phyloP scores from a whole-genome alignment of 2,797 vertebrate genomes.

The Poecile montanus region DNA sequence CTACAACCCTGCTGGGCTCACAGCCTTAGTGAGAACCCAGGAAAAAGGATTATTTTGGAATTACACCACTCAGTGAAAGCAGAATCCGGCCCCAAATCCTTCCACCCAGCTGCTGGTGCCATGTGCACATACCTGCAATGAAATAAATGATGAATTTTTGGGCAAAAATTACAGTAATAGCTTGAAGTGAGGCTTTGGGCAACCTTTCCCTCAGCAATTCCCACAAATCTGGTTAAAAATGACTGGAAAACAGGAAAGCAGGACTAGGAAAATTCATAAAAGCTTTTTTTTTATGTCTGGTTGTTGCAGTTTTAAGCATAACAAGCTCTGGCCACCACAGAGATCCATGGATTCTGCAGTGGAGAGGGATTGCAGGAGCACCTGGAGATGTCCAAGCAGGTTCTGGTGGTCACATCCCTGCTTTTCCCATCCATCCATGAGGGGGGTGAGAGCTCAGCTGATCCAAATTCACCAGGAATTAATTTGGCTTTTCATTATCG shows the following conservation, averaged over 20 bases:
- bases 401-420: background rate
- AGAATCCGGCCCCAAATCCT: background rate
- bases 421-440: background rate
- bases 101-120: background rate
- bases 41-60: background rate
- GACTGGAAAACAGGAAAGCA: fast-evolving
- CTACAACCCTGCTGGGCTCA: background rate
- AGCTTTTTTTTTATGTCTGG: background rate
- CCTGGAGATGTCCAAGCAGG: background rate
- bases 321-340: background rate
- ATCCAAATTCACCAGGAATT: background rate
- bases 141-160: background rate
- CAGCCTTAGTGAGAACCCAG: background rate
- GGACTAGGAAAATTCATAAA: background rate
- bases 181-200: background rate
- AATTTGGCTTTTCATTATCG: background rate
- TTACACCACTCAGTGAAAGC: background rate
- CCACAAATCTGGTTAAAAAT: background rate
- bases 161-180: background rate
- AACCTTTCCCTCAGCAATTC: background rate
- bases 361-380: fast-evolving
- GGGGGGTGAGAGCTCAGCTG: background rate
- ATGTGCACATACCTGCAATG: background rate
- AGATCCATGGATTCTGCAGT: background rate
- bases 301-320: background rate